phyloP scores from a whole-genome alignment of 2,113 vertebrate genomes.

The Pangasianodon hypophthalmus region DNA sequence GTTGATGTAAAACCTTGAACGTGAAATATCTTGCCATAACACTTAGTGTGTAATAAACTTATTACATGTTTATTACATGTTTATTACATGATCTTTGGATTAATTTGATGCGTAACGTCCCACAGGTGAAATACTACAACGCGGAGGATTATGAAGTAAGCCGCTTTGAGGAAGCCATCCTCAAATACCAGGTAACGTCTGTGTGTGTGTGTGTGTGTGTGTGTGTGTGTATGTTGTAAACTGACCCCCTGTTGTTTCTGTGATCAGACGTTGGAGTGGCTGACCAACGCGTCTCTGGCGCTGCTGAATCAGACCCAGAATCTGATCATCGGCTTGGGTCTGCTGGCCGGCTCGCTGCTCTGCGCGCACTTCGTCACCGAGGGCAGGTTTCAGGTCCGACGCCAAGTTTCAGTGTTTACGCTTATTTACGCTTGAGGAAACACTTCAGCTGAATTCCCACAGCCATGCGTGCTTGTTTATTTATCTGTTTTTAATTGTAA shows the following conservation, averaged over 20 bases:
- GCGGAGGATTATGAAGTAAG: slow-evolving; percentile 87
- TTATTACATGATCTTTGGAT: not conserved
- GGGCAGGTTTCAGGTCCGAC: slow-evolving; percentile 79
- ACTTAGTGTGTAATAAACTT: too few relatives aligned
- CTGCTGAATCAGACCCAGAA: slow-evolving; percentile 96
- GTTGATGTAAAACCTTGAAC: not conserved
- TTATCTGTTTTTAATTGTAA: not conserved
- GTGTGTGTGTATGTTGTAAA: not conserved
- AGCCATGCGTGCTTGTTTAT: not conserved
- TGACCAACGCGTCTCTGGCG: slow-evolving; percentile 86
- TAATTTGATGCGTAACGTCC: not conserved
- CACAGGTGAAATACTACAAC: slow-evolving; percentile 95
- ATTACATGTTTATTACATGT: not conserved
- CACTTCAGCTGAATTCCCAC: not conserved
- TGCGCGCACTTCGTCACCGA: slow-evolving; percentile 92
- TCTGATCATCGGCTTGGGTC: slow-evolving; percentile 83
- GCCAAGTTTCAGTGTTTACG: not conserved
- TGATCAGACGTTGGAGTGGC: slow-evolving; percentile 85
- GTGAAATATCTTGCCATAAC: not conserved
- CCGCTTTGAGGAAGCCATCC: slow-evolving; percentile 84
- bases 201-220: not conserved
- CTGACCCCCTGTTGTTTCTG: not conserved
- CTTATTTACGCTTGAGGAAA: not conserved
- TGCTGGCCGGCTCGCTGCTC: slow-evolving; percentile 89
- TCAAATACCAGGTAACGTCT: slow-evolving; percentile 87